A percentile compares a stretch with the other conserved stretches of the same genome.
Conservation (phyloP, 2,888 invertebrate genomes). For the Andrena bicolor region DNA sequence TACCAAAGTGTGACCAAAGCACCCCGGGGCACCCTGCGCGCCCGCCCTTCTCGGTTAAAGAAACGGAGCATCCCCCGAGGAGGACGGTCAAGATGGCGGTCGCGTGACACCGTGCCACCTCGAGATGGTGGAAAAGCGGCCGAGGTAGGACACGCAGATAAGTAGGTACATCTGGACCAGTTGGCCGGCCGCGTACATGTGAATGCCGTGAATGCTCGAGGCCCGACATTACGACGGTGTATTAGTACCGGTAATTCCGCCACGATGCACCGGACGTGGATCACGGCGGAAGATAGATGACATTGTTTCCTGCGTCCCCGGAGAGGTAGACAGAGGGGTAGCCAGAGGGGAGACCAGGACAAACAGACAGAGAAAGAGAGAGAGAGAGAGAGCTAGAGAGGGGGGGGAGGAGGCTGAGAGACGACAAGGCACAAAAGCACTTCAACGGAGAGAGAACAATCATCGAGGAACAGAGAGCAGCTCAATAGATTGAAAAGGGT, state of each 20-base stretch:
- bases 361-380: conserved; percentile 24
- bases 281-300: conserved; percentile 77
- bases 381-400: conserved; percentile 29
- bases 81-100: background rate
- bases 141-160: conserved; percentile 40
- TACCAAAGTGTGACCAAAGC: too few species aligned
- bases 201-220: conserved; percentile 54
- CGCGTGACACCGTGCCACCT: background rate
- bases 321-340: conserved; percentile 34
- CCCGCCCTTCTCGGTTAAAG: background rate
- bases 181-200: conserved; percentile 37
- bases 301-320: conserved; percentile 75
- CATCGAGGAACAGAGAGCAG: conserved; percentile 22
- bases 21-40: too few species aligned
- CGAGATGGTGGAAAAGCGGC: conserved; percentile 20
- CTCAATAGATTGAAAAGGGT: conserved; percentile 35
- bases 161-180: conserved; percentile 56
- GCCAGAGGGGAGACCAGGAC: background rate
- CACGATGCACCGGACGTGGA: conserved; percentile 77
- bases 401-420: conserved; percentile 10
- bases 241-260: conserved; percentile 75
- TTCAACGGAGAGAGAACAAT: conserved; percentile 24
- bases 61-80: background rate
- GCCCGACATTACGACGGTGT: conserved; percentile 61
- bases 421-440: conserved; percentile 14